These are phyloP conservation scores for Sitophilus oryzae DNA, from an alignment of 1,140 invertebrate species.

Conservation along the genomic window DNA sequence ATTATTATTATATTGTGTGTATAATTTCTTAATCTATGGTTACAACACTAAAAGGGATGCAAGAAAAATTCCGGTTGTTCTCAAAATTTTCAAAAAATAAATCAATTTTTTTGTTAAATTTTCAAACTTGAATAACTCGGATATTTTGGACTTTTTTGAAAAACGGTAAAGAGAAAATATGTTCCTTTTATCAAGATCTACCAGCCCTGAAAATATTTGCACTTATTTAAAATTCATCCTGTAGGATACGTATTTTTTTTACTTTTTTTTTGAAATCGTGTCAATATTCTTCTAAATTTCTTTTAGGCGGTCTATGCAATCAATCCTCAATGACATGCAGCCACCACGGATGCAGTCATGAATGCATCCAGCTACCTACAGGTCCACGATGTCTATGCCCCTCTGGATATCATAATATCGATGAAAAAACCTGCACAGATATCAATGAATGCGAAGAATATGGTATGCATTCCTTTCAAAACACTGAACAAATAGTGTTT, in stretches of 20 bases:
- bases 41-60: too few relatives aligned
- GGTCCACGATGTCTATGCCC: conserved; percentile 49
- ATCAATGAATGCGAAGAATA: conserved; percentile 75
- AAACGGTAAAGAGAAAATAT: too few relatives aligned
- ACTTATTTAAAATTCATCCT: too few relatives aligned
- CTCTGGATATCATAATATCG: conserved; percentile 41
- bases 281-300: neutral
- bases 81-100: too few relatives aligned
- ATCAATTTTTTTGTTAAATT: too few relatives aligned
- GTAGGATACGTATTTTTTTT: conserved; percentile 2
- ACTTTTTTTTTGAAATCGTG: neutral
- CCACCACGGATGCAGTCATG: conserved; percentile 44
- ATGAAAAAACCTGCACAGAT: conserved; percentile 47
- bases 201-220: too few relatives aligned
- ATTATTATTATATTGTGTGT: too few relatives aligned
- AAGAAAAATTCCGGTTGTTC: too few relatives aligned
- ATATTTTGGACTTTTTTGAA: too few relatives aligned
- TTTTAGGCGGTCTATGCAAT: conserved; percentile 44
- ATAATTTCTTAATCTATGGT: too few relatives aligned
- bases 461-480: conserved; percentile 41
- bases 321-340: conserved; percentile 44
- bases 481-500: neutral
- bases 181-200: too few relatives aligned
- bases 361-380: conserved; percentile 43
- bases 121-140: too few relatives aligned